Conservation (phyloP, 2,888 invertebrate genomes). For the Bruchidius siliquastri region DNA sequence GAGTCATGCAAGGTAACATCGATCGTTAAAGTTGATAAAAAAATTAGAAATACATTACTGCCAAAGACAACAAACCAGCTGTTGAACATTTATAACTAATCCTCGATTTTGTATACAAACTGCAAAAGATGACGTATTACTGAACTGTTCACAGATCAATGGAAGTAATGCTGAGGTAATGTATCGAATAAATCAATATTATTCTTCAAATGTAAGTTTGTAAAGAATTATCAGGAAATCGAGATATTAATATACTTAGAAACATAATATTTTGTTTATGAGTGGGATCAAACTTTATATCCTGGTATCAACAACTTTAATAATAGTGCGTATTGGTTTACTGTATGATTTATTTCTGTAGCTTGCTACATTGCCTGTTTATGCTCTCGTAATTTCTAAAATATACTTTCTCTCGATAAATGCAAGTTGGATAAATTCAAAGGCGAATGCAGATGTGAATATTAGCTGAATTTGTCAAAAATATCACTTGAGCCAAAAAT, state of each 20-base stretch:
- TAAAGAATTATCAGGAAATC: neutral
- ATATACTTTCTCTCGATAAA: neutral
- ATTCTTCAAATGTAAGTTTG: neutral
- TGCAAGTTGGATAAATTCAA: too few relatives aligned
- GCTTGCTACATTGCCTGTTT: neutral
- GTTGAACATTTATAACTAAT: neutral
- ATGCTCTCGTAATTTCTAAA: neutral
- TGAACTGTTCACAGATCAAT: neutral
- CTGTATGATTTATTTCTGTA: neutral
- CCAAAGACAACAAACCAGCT: too few relatives aligned
- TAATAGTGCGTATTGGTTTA: neutral
- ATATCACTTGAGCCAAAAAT: too few relatives aligned
- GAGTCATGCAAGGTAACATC: too few relatives aligned
- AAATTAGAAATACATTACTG: too few relatives aligned
- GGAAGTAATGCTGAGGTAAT: neutral
- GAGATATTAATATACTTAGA: neutral
- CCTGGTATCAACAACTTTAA: neutral
- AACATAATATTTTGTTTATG: neutral
- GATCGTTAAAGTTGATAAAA: too few relatives aligned
- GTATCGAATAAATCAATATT: neutral
- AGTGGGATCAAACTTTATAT: neutral
- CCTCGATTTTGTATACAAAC: neutral
- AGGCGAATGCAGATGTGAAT: too few relatives aligned
- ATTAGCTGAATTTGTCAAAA: too few relatives aligned
- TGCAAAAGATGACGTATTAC: neutral